Base-by-base conservation (phyloP, 2,888 invertebrate genomes). In the Copidosoma aretas region DNA sequence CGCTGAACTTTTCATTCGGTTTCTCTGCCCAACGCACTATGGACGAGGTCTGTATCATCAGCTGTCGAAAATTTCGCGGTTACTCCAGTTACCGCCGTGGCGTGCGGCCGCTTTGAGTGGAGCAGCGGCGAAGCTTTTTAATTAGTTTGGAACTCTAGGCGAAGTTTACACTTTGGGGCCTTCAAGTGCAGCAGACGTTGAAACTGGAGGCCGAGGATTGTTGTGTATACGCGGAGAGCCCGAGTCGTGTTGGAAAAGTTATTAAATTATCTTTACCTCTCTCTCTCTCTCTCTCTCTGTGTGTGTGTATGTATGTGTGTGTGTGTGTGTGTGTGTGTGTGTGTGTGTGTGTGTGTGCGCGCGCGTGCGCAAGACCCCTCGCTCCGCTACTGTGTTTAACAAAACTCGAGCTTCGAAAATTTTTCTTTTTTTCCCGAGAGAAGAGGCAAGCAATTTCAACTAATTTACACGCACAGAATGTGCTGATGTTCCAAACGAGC, bases 131-230 rank as follows among this genome's bases (percentile, higher is more conserved):
- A 39, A 64, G 72, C 71, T 72, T 72, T 72, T 72, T 72, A 72
- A 72, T 72, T 72, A 72, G 72, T 72, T 72, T 68, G 57, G 32
- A 72, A 72, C 72, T 71, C 61, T 22, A 19, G 1, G 14, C 46
- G 22, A 71, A 71, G 64, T 71, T 71, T 63, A 54, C 68, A 56
- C 62, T 60, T 66, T 56, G 56, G 19, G 21, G 25, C 67, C 70
- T 70, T 72, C 72, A 70, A 67, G 70, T 65, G 72, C 72, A 72
- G 70, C 70, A 67, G 62, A 64, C 65, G 60, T 67, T 60, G 62
- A 64, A 71, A 69, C 67, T 51, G 21, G 17, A 49, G 52, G 54
- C 56, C 22, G 41, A 12, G 64, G 41, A 67, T 67, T 46, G 63
- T 67, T 60, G 32, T 32, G 8, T 32, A 8, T 32, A n/a, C n/a